These are phyloP conservation scores for Capromys pilorides DNA, from an alignment of 2,797 vertebrate genomes.

Conservation along the genomic window DNA sequence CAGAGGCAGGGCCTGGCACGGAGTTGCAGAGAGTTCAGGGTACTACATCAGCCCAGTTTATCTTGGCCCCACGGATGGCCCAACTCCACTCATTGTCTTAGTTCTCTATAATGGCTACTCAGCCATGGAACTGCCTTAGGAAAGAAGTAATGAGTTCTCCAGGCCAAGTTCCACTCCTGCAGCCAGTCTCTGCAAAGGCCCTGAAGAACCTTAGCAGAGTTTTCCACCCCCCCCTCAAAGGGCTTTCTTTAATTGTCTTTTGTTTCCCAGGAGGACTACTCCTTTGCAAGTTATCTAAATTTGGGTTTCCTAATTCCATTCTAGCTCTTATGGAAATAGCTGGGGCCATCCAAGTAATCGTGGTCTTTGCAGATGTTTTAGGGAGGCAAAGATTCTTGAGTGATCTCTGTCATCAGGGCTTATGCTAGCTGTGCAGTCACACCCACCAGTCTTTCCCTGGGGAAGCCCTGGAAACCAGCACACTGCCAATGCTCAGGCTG, in stretches of 20 bases:
- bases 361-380: background rate
- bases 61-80: background rate
- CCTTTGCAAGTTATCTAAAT: conserved; percentile 62
- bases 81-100: conserved; percentile 59
- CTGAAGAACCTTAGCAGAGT: conserved; percentile 10
- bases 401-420: background rate
- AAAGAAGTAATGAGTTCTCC: conserved; percentile 42
- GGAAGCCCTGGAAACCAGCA: background rate
- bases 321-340: conserved; percentile 54
- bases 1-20: background rate
- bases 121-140: conserved; percentile 31
- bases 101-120: background rate
- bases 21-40: background rate
- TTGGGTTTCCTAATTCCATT: conserved; percentile 71
- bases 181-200: background rate
- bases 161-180: conserved; percentile 33
- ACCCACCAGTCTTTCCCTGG: background rate
- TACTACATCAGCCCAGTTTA: conserved; percentile 21
- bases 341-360: conserved; percentile 42
- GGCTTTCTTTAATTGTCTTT: conserved; percentile 62
- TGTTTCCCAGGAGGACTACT: conserved; percentile 64
- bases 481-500: too few species aligned
- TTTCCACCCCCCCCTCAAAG: conserved; percentile 59
- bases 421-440: background rate
- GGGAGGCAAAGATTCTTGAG: background rate